Percentiles rank a stretch among this genome's conserved stretches.
Evolutionary conservation across 2,113 vertebrate genomes (phyloP).

Genomic region (Forbesichthys papilliferus): DNA sequence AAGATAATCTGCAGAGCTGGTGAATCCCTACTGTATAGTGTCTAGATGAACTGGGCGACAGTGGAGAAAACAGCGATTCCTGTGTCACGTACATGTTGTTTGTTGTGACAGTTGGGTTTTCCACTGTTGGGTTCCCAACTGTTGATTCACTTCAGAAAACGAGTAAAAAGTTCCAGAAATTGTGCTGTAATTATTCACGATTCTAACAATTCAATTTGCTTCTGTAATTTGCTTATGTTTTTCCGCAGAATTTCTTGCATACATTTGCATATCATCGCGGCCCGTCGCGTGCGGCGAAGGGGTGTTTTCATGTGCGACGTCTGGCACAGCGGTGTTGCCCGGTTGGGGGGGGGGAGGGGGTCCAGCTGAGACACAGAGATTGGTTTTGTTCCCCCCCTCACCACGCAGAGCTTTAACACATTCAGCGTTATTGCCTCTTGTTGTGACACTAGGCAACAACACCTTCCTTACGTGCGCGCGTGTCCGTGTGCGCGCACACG

Average conservation of each 20-base stretch:
- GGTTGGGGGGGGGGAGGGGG: conserved; percentile 83
- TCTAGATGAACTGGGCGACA: too few species aligned
- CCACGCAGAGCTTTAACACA: conserved; percentile 93
- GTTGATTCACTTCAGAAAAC: conserved; percentile 91
- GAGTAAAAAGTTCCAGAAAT: conserved; percentile 96
- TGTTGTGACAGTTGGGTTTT: too few species aligned
- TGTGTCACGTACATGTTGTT: too few species aligned
- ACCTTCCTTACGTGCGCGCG: too few species aligned
- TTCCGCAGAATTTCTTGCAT: conserved; percentile 16
- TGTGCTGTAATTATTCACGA: conserved; percentile 98
- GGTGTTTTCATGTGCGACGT: too few species aligned
- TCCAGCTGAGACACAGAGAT: conserved; percentile 75
- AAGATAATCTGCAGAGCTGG: background rate
- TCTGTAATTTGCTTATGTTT: conserved; percentile 79
- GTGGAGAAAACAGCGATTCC: too few species aligned
- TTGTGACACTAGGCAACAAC: conserved; percentile 15
- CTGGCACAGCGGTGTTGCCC: conserved; percentile 71
- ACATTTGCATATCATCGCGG: too few species aligned
- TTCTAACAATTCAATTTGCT: conserved; percentile 94
- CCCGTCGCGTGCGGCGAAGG: too few species aligned
- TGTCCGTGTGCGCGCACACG: too few species aligned
- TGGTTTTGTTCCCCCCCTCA: conserved; percentile 95
- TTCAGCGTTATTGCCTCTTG: conserved; percentile 82
- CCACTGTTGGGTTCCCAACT: conserved; percentile 43
- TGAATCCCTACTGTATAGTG: too few species aligned